A percentile compares a stretch with the other conserved stretches of the same genome.
These are phyloP conservation scores for Philopedon plagiatum DNA, from an alignment of 2,888 invertebrate species.

Conservation along the genomic window DNA sequence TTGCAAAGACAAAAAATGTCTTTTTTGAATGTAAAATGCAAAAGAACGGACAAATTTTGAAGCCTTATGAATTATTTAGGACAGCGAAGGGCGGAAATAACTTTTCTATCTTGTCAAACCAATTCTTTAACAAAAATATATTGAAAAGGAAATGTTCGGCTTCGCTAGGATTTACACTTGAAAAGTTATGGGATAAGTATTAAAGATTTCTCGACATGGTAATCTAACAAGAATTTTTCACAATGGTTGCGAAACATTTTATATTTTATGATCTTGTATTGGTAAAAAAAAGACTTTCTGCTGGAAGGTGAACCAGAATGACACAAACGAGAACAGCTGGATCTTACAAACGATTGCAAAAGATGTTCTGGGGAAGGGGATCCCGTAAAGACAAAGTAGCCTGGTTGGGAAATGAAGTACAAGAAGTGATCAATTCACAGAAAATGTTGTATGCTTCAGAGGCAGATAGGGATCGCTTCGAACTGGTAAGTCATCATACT, in stretches of 20 bases:
- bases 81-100: not conserved
- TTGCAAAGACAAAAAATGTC: not conserved
- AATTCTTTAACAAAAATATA: slow-evolving; percentile 3
- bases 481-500: no score
- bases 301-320: no score
- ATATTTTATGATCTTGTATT: not conserved
- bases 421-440: no score
- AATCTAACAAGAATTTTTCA: not conserved
- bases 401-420: no score
- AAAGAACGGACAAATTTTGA: not conserved
- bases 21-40: not conserved
- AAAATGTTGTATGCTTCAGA: no score
- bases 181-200: not conserved
- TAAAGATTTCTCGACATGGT: not conserved
- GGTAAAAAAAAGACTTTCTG: no score
- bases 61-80: slow-evolving; percentile 6
- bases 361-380: no score
- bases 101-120: slow-evolving; percentile 10
- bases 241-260: not conserved
- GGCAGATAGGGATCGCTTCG: no score
- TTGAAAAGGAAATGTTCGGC: not conserved
- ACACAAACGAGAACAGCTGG: no score
- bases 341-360: no score
- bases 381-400: no score
- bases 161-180: not conserved